These are phyloP conservation scores for Hofmannophila pseudospretella DNA, from an alignment of 2,888 invertebrate genomes.

Conservation along the genomic window DNA sequence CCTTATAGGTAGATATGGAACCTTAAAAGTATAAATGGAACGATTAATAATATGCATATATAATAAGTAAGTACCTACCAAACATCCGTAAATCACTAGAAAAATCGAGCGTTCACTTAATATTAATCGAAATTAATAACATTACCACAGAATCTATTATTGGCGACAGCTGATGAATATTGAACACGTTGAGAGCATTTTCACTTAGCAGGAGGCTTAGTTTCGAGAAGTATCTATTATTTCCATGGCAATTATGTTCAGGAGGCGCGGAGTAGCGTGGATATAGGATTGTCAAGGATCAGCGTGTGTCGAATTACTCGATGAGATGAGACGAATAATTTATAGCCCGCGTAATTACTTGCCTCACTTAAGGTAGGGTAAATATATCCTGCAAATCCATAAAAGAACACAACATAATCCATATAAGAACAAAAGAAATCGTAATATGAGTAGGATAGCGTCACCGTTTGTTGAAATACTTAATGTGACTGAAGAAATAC, in stretches of 20 bases:
- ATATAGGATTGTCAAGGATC: slow-evolving; percentile 37
- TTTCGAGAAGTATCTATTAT: slow-evolving; percentile 49
- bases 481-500: too few relatives aligned
- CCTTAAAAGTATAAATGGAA: too few relatives aligned
- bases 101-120: slow-evolving; percentile 1
- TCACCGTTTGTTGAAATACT: too few relatives aligned
- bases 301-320: slow-evolving; percentile 46
- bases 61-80: neutral
- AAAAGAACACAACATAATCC: too few relatives aligned
- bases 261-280: slow-evolving; percentile 27
- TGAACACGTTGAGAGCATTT: slow-evolving; percentile 36
- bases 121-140: slow-evolving; percentile 18
- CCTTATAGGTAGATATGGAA: too few relatives aligned
- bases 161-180: slow-evolving; percentile 28
- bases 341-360: slow-evolving; percentile 48
- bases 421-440: too few relatives aligned
- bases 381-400: too few relatives aligned
- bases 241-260: slow-evolving; percentile 62
- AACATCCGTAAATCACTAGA: neutral
- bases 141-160: slow-evolving; percentile 24
- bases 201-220: slow-evolving; percentile 32
- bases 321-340: slow-evolving; percentile 45
- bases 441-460: too few relatives aligned
- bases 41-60: too few relatives aligned
- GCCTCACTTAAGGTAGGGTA: slow-evolving; percentile 23